Evolutionary conservation across 2,888 invertebrate genomes (phyloP), one percentile per base, ranked within the genome.

Genomic region (Pseudococcus jackbeardsleyi): DNA sequence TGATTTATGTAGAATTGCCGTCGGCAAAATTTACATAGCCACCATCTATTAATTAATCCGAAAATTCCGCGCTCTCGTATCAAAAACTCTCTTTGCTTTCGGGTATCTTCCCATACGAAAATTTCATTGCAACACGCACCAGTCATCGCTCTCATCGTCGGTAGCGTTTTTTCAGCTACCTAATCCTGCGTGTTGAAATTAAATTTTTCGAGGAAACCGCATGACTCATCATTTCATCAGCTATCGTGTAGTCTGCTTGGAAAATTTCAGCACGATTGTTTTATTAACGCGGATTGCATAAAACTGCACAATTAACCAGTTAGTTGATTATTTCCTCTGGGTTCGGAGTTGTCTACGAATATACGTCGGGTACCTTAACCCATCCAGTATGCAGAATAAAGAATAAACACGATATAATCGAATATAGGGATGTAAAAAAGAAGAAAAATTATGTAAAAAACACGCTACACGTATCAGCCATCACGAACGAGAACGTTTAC

Each of bases 401-500:
- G n/a, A n/a, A n/a, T n/a, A n/a, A n/a, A 64, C 22, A 9, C 64
- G 64, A 64, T 22, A 64, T 22, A 64, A 19, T 59, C 7, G 8
- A 59, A n/a, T 7, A 59, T 17, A 6, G 15, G 7, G n/a, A n/a
- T 7, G 59, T 15, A 59, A 59, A 59, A 64, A 22, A 22, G n/a
- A n/a, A 54, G n/a, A 64, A 64, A 64, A 64, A 64, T 64, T 64
- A 64, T 42, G 9, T 22, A 9, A 64, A 64, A 64, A 64, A 64
- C 64, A 64, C 64, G 64, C 42, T 42, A 64, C 22, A 64, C 64
- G 22, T 64, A 64, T 64, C 64, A 64, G 64, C 11, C 42, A 42
- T 42, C 64, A 64, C 22, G 64, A 64, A 64, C 64, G 64, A 64
- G 64, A 64, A 64, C 64, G 11, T 64, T 64, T 64, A 64, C 64